These are phyloP conservation scores for Lathamus discolor DNA, from an alignment of 2,113 vertebrate species.

Conservation along the genomic window DNA sequence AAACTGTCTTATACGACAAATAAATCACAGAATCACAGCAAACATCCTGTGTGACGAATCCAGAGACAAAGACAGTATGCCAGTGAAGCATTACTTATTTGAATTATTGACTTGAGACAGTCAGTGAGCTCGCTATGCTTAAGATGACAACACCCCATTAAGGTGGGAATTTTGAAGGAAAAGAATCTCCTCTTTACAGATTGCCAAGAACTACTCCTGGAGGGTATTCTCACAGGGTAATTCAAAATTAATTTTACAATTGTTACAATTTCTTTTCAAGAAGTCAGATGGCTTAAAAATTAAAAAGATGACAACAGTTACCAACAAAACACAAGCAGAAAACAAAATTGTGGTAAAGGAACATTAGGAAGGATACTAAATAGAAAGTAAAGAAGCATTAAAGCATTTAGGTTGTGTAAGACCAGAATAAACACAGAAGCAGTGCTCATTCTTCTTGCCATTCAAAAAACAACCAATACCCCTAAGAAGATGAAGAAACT, in stretches of 20 bases:
- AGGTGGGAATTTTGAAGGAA: background rate
- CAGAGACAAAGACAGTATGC: background rate
- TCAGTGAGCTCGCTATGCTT: background rate
- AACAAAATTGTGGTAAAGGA: background rate
- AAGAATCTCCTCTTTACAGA: background rate
- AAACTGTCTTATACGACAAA: background rate
- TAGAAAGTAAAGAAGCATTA: background rate
- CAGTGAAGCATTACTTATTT: background rate
- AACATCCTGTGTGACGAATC: background rate
- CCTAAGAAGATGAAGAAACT: background rate
- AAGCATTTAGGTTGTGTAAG: background rate
- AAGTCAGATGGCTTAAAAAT: background rate
- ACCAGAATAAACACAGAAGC: background rate
- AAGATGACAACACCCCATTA: background rate
- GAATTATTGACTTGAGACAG: background rate
- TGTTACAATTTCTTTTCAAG: background rate
- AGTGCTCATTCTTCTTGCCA: background rate
- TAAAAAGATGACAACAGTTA: background rate
- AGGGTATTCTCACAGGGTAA: background rate
- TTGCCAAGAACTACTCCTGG: background rate
- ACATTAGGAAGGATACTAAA: background rate
- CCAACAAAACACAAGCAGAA: background rate
- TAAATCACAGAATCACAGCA: background rate
- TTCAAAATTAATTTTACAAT: background rate
- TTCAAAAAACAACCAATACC: background rate